These are phyloP conservation scores for Zophobas morio DNA, from an alignment of 1,140 invertebrate species.

Conservation along the genomic window DNA sequence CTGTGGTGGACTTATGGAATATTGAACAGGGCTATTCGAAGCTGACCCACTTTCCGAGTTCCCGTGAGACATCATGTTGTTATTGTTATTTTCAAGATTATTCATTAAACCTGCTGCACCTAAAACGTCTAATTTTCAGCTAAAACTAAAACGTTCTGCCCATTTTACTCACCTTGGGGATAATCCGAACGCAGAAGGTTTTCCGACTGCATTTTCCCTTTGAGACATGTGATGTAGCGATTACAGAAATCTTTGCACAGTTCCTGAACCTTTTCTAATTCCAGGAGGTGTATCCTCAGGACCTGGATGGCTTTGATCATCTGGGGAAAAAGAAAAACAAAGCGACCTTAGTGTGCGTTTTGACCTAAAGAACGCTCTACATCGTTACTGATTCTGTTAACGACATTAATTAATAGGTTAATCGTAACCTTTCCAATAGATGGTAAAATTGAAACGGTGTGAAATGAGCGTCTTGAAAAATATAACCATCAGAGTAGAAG, in stretches of 20 bases:
- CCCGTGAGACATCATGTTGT: constrained; percentile 64
- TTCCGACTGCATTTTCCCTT: constrained; percentile 98
- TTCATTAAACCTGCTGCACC: constrained; percentile 57
- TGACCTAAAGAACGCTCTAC: no score
- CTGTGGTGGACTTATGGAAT: constrained; percentile 65
- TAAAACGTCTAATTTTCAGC: constrained; percentile 56
- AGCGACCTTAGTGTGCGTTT: no score
- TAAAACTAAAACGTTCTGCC: constrained; percentile 11
- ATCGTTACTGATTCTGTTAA: no score
- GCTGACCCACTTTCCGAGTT: constrained; percentile 67
- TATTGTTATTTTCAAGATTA: constrained; percentile 64
- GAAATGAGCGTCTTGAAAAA: no score
- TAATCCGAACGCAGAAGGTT: constrained; percentile 86
- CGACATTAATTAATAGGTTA: no score
- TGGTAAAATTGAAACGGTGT: no score
- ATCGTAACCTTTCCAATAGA: no score
- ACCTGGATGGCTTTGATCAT: constrained; percentile 99
- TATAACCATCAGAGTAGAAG: no score
- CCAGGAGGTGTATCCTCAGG: constrained; percentile 94
- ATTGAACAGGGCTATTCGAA: constrained; percentile 67
- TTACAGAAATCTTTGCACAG: constrained; percentile 97
- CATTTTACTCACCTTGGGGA: constrained; percentile 67
- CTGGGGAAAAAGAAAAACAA: constrained; percentile 68
- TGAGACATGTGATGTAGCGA: constrained; percentile 94
- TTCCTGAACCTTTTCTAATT: constrained; percentile 97